These are phyloP conservation scores for Lutjanus campechanus DNA, from an alignment of 2,797 vertebrate species.

Conservation along the genomic window DNA sequence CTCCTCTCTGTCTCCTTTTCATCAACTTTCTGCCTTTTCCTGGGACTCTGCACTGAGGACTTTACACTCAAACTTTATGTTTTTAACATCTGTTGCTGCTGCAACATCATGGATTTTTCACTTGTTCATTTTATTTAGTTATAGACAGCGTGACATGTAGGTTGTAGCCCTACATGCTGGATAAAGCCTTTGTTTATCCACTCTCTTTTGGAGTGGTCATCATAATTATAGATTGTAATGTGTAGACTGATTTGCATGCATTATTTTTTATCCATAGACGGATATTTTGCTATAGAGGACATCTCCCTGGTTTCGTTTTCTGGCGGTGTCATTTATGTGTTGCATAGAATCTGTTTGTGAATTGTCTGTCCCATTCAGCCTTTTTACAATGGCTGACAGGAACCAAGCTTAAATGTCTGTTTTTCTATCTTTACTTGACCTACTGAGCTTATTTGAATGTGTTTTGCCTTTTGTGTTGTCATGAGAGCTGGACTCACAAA, in stretches of 20 bases:
- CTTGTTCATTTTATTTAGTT: constrained; percentile 10
- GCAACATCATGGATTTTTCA: constrained; percentile 6
- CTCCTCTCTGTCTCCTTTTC: constrained; percentile 67
- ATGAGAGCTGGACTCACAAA: constrained; percentile 85
- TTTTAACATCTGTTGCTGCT: constrained; percentile 39
- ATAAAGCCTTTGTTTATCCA: neutral
- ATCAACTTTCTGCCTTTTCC: constrained; percentile 44
- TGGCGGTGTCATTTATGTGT: constrained; percentile 33
- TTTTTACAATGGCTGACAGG: constrained; percentile 59
- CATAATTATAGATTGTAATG: constrained; percentile 7
- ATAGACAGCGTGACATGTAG: constrained; percentile 8
- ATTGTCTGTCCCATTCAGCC: constrained; percentile 56
- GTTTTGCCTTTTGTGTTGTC: constrained; percentile 57
- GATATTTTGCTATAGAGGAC: constrained; percentile 16
- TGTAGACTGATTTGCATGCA: constrained; percentile 68
- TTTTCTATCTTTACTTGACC: constrained; percentile 55
- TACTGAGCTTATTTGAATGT: constrained; percentile 55
- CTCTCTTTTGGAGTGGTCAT: constrained; percentile 1
- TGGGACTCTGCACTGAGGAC: constrained; percentile 52
- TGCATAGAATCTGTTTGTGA: constrained; percentile 66
- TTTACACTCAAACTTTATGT: constrained; percentile 30
- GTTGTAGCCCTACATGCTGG: constrained; percentile 16
- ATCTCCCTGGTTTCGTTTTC: constrained; percentile 1
- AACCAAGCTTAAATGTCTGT: constrained; percentile 73
- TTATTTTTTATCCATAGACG: constrained; percentile 32